Percentiles rank a stretch among this genome's conserved stretches.
Conservation (phyloP, 1,140 invertebrate species). For the Bombus superbus region DNA sequence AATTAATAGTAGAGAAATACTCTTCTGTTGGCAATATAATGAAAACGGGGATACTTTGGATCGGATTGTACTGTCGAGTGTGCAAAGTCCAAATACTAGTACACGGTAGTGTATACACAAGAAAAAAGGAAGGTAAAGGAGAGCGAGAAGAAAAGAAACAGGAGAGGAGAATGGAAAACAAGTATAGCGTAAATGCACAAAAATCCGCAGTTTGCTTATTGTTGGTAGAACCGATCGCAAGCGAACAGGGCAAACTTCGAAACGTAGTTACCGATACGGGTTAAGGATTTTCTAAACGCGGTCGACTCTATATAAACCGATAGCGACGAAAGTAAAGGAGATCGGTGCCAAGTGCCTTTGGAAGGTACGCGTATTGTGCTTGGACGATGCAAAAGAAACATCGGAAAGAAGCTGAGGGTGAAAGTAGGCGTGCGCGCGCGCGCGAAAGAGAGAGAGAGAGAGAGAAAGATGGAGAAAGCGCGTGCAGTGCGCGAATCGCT, state of each 20-base stretch:
- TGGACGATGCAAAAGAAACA: background rate
- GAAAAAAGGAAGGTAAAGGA: too few species aligned
- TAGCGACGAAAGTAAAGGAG: background rate
- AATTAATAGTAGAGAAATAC: too few species aligned
- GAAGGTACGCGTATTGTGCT: background rate
- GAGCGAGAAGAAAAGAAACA: too few species aligned
- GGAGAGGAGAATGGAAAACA: too few species aligned
- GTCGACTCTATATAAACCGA: background rate
- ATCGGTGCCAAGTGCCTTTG: background rate
- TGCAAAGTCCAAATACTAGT: too few species aligned
- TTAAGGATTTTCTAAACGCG: background rate
- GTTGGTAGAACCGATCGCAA: background rate
- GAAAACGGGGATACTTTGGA: too few species aligned
- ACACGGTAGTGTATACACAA: too few species aligned
- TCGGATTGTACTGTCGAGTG: too few species aligned
- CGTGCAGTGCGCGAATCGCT: slow-evolving; percentile 18
- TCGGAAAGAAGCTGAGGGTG: background rate
- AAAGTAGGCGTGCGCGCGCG: background rate
- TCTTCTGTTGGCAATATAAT: too few species aligned
- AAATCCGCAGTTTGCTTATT: too few species aligned
- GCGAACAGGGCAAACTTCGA: background rate
- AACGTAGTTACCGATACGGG: background rate
- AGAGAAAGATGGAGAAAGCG: slow-evolving; percentile 3
- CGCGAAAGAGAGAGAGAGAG: background rate
- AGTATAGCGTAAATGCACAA: too few species aligned